Evolutionary conservation across 2,888 invertebrate species (phyloP).

Genomic region (Pyrgus malvae): DNA sequence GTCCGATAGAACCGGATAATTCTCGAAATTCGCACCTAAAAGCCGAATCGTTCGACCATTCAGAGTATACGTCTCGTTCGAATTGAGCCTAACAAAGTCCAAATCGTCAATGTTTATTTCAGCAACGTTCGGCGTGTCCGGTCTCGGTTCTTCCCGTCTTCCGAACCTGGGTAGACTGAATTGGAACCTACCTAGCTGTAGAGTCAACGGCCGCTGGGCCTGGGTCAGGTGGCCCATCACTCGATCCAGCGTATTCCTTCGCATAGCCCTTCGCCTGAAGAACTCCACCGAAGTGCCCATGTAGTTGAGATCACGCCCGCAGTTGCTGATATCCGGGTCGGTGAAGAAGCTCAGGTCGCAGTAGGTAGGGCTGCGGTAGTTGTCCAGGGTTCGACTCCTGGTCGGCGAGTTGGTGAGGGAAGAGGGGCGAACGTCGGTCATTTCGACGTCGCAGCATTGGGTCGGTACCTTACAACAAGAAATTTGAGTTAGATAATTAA

Average conservation of each 20-base stretch:
- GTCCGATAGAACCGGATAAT: conserved; percentile 52
- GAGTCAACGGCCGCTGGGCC: conserved; percentile 49
- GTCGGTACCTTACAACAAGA: conserved; percentile 51
- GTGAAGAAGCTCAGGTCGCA: conserved; percentile 53
- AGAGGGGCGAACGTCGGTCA: conserved; percentile 50
- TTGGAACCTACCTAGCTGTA: conserved; percentile 68
- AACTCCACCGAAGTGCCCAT: conserved; percentile 56
- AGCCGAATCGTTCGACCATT: conserved; percentile 69
- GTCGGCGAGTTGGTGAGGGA: conserved; percentile 49
- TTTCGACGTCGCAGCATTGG: conserved; percentile 61
- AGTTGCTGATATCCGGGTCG: conserved; percentile 42
- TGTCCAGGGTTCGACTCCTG: conserved; percentile 39
- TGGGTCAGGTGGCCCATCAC: conserved; percentile 52
- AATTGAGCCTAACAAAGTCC: conserved; percentile 57
- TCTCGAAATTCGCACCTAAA: conserved; percentile 66
- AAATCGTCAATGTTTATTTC: conserved; percentile 62
- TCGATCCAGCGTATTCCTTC: conserved; percentile 52
- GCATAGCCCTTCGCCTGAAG: conserved; percentile 43
- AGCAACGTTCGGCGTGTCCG: conserved; percentile 67
- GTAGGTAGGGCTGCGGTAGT: conserved; percentile 59
- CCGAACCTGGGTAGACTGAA: conserved; percentile 59
- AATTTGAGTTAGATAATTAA: too few relatives aligned
- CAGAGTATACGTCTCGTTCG: conserved; percentile 67
- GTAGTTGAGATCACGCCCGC: conserved; percentile 54
- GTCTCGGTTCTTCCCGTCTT: conserved; percentile 42